Conservation (phyloP, 2,888 invertebrate species). For the Acrocyrtus sp. region DNA sequence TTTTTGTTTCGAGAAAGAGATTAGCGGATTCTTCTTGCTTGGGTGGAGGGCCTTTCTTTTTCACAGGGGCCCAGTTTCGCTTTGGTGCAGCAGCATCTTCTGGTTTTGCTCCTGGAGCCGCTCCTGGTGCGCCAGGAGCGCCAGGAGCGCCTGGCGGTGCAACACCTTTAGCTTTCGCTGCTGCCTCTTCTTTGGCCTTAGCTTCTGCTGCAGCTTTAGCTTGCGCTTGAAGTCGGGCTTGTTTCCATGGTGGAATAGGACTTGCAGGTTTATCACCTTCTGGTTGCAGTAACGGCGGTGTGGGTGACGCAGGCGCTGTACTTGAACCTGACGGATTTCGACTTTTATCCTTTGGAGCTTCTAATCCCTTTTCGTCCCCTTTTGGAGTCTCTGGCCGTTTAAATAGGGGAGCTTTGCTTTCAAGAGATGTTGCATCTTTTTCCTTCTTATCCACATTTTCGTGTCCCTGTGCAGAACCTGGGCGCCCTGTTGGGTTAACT, state of each 20-base stretch:
- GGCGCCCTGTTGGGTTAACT: too few species aligned
- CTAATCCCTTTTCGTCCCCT: too few species aligned
- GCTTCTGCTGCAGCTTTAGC: not conserved
- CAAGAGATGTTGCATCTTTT: too few species aligned
- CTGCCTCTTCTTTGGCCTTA: slow-evolving; percentile 3
- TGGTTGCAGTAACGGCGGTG: not conserved
- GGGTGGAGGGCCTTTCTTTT: not conserved
- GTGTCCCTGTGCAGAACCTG: too few species aligned
- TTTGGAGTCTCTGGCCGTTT: too few species aligned
- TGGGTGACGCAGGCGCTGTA: too few species aligned
- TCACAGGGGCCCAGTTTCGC: slow-evolving; percentile 34
- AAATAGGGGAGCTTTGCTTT: too few species aligned
- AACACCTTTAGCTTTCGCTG: not conserved
- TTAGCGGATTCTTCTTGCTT: not conserved
- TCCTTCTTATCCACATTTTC: too few species aligned
- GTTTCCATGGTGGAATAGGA: not conserved
- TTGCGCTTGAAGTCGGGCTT: not conserved
- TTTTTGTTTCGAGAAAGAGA: not conserved
- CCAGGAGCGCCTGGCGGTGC: not conserved
- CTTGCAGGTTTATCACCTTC: not conserved
- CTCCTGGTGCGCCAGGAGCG: slow-evolving; percentile 3
- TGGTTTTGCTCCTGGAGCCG: slow-evolving; percentile 7
- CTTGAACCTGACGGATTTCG: too few species aligned
- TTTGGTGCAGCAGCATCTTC: slow-evolving; percentile 15
- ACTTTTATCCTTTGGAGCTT: too few species aligned